These are phyloP conservation scores for Geothlypis trichas DNA, from an alignment of 2,113 vertebrate species.

Conservation along the genomic window DNA sequence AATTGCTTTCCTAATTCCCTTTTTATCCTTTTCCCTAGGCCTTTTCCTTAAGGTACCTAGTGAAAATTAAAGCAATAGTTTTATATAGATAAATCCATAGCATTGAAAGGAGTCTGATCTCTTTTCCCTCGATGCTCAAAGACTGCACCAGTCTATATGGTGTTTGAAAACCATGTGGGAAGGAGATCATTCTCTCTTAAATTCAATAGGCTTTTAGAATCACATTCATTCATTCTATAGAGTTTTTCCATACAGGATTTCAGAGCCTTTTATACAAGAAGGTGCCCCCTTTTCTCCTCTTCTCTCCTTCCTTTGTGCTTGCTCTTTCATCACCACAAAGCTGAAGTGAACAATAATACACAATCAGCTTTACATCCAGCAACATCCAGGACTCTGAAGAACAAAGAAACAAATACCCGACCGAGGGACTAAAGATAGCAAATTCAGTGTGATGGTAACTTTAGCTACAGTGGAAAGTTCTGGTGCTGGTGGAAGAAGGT, in stretches of 20 bases:
- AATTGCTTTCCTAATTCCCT: not conserved
- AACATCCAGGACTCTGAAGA: constrained; percentile 6
- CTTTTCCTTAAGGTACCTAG: constrained; percentile 10
- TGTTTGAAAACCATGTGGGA: constrained; percentile 21
- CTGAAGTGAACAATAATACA: constrained; percentile 37
- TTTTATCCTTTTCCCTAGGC: not conserved
- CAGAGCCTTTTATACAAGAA: constrained; percentile 17
- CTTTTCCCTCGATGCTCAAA: constrained; percentile 6
- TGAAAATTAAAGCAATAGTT: constrained; percentile 15
- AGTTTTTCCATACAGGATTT: constrained; percentile 36
- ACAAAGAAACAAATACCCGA: not conserved
- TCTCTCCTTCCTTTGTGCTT: constrained; percentile 18
- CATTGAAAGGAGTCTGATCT: constrained; percentile 23
- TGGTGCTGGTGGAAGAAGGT: not conserved
- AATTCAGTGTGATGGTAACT: not conserved
- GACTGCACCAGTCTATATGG: not conserved
- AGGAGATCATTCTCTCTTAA: constrained; percentile 36
- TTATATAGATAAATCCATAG: constrained; percentile 10
- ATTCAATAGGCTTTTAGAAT: constrained; percentile 49
- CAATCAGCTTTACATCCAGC: not conserved
- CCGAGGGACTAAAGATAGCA: not conserved
- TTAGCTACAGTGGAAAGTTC: not conserved
- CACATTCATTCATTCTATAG: constrained; percentile 25
- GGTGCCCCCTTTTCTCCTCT: constrained; percentile 21
- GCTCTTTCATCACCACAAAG: constrained; percentile 47